Evolutionary conservation across 2,888 invertebrate species (phyloP).

Genomic region (Mythimna albipuncta): DNA sequence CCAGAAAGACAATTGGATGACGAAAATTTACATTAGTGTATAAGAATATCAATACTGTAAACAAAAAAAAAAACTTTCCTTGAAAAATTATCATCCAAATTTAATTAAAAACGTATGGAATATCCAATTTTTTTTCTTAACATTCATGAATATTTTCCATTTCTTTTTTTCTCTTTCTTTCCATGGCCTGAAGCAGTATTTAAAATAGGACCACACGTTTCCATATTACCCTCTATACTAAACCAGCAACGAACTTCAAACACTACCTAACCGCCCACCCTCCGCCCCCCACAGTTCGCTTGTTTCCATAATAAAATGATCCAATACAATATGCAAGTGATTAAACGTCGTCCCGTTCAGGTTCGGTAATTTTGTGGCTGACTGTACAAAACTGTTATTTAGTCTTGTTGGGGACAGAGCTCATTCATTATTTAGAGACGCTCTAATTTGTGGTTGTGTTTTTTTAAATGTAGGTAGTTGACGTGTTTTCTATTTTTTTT

Average conservation of each 20-base stretch:
- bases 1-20: neutral
- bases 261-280: neutral
- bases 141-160: no score
- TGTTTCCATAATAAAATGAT: slow-evolving; percentile 78
- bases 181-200: no score
- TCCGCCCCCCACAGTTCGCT: slow-evolving; percentile 38
- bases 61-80: no score
- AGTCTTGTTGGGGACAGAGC: slow-evolving; percentile 69
- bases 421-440: slow-evolving; percentile 64
- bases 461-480: slow-evolving; percentile 7
- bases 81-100: no score
- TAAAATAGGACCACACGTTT: no score
- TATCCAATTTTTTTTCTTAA: no score
- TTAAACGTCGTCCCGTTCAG: slow-evolving; percentile 81
- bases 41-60: no score
- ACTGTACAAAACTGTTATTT: slow-evolving; percentile 83
- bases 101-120: no score
- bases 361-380: slow-evolving; percentile 82
- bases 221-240: neutral
- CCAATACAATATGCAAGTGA: slow-evolving; percentile 85
- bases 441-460: slow-evolving; percentile 40
- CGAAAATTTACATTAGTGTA: no score
- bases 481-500: neutral
- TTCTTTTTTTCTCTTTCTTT: no score
- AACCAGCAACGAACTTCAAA: slow-evolving; percentile 71